These are phyloP conservation scores for Dicaeum eximium DNA, from an alignment of 2,113 vertebrate genomes.

Conservation along the genomic window DNA sequence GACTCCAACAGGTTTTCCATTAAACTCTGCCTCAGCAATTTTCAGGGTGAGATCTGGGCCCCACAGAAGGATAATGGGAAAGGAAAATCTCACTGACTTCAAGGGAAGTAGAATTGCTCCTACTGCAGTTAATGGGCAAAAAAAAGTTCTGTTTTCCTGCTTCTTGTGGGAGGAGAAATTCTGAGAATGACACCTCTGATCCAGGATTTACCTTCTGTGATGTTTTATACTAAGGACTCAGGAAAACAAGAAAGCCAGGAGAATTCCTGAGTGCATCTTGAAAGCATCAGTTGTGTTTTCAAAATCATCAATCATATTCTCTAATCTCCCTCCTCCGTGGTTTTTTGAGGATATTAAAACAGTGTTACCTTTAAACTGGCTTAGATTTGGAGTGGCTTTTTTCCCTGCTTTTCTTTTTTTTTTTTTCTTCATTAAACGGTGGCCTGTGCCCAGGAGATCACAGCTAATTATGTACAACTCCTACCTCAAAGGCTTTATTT, in stretches of 20 bases:
- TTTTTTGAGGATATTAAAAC: not conserved
- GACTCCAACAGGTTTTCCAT: not conserved
- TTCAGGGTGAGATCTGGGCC: not conserved
- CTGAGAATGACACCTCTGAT: not conserved
- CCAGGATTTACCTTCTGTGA: not conserved
- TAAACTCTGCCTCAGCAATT: not conserved
- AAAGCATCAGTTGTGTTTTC: not conserved
- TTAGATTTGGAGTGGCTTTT: not conserved
- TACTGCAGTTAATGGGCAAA: not conserved
- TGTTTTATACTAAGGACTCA: rapidly evolving
- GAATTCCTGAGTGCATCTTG: not conserved
- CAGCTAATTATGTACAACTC: not conserved
- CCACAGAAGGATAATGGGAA: not conserved
- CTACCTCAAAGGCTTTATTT: not conserved
- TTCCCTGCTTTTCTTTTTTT: not conserved
- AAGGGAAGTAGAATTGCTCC: not conserved
- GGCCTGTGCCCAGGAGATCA: not conserved
- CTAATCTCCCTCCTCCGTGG: rapidly evolving
- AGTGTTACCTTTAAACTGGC: not conserved
- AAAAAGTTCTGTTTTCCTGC: not conserved
- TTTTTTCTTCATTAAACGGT: not conserved
- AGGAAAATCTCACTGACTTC: not conserved
- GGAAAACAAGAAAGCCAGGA: not conserved
- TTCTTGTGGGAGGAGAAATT: not conserved
- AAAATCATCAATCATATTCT: not conserved